Evolutionary conservation across 2,113 vertebrate species (phyloP).

Genomic region (Scopus umbretta): DNA sequence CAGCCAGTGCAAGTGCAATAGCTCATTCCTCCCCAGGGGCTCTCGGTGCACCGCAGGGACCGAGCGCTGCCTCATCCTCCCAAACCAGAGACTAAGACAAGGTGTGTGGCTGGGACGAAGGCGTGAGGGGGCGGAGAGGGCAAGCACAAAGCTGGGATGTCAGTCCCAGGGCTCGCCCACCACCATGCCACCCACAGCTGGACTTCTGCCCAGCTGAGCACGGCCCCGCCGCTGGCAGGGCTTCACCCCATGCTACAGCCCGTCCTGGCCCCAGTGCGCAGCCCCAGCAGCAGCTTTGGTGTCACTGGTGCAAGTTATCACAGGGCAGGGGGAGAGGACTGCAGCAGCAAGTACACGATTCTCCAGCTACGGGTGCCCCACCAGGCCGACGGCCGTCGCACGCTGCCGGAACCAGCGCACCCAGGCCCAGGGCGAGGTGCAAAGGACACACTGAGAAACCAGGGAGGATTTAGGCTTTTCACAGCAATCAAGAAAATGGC

Average conservation of each 20-base stretch:
- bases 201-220: background rate
- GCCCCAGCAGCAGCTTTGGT: background rate
- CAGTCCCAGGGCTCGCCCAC: background rate
- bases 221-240: background rate
- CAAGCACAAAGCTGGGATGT: background rate
- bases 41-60: accelerated
- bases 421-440: background rate
- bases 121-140: background rate
- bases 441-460: background rate
- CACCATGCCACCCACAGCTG: background rate
- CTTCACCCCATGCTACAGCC: background rate
- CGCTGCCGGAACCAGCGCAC: background rate
- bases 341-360: background rate
- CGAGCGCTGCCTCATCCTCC: background rate
- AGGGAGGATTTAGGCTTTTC: background rate
- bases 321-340: background rate
- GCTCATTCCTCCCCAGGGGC: background rate
- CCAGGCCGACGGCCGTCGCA: accelerated
- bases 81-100: background rate
- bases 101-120: background rate
- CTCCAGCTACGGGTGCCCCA: background rate
- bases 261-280: background rate
- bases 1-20: background rate
- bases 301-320: background rate
- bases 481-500: background rate